Percentiles rank a stretch among this genome's conserved stretches.
Conservation (phyloP, 2,113 vertebrate species). For the Dicerorhinus sumatrensis region DNA sequence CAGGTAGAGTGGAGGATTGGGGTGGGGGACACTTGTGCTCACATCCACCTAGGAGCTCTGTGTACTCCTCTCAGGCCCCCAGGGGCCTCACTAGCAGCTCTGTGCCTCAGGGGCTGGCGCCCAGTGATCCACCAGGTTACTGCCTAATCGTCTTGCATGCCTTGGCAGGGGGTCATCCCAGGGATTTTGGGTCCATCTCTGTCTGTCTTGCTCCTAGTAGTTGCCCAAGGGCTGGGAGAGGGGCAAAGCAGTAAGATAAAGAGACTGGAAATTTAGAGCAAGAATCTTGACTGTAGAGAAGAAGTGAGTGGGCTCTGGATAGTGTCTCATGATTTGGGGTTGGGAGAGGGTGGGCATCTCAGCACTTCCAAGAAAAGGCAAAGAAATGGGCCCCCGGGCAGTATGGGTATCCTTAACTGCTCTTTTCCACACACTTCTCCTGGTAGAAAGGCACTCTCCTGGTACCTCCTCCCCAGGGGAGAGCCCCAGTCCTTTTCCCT, state of each 20-base stretch:
- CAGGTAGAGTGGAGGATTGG: neutral
- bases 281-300: neutral
- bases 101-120: neutral
- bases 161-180: neutral
- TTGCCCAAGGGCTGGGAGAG: neutral
- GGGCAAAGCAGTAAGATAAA: neutral
- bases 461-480: neutral
- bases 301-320: neutral
- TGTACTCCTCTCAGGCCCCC: neutral
- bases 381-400: neutral
- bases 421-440: neutral
- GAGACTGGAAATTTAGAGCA: neutral
- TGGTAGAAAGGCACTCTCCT: neutral
- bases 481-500: neutral
- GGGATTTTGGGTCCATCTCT: neutral
- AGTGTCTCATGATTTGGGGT: neutral
- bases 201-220: neutral
- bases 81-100: neutral
- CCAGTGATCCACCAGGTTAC: neutral
- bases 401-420: neutral
- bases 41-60: neutral
- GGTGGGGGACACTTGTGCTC: neutral
- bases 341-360: neutral
- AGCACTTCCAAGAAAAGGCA: conserved; percentile 7
- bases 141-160: neutral